Base-by-base conservation (phyloP, 2,113 vertebrate species). In the Verasper variegatus region DNA sequence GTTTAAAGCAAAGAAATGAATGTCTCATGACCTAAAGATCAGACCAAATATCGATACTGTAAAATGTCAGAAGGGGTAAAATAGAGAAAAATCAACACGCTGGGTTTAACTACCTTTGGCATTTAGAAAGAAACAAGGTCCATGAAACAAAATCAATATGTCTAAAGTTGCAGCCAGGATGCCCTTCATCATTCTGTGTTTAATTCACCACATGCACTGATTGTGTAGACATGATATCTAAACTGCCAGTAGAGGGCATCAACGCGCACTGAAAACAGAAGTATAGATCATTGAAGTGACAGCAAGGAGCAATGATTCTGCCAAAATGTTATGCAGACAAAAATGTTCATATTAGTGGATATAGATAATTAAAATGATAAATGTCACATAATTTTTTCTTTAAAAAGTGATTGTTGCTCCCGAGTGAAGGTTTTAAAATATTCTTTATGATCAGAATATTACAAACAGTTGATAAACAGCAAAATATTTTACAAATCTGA, bases 161-260 rank as follows among this genome's bases (percentile, higher is more conserved):
- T 77, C 10, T 77, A 55, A 26, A 75, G 18, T 8, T 56, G 8
- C 27, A 1, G 42, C 49, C 35, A 84, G 12, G 12, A 54, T 47
- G 15, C 11, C 8, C 17, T 8, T 68, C 24, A 20, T n/a, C 11
- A 40, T 54, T 4, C 24, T 31, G 26, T 51, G 51, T 74, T 80
- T 68, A 74, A 77, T 75, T 62, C 15, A 35, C 45, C 31, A 35
- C 0, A 51, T 20, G 23, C 35, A 57, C 4, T n/a, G 12, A 62
- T 4, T n/a, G n/a, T 37, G 17, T 71, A 75, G 37, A 45, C 47
- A 3, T 75, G 60, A 20, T 31, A 68, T 27, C 8, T 59, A 45
- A 72, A 26, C 37, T 17, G n/a, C 71, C 89, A 91, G 79, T 10
- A 86, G 86, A 83, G 86, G 83, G 82, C 57, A 37, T 64, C 65